phyloP scores from a whole-genome alignment of 2,797 vertebrate genomes.

The Chaenodraco wilsoni region DNA sequence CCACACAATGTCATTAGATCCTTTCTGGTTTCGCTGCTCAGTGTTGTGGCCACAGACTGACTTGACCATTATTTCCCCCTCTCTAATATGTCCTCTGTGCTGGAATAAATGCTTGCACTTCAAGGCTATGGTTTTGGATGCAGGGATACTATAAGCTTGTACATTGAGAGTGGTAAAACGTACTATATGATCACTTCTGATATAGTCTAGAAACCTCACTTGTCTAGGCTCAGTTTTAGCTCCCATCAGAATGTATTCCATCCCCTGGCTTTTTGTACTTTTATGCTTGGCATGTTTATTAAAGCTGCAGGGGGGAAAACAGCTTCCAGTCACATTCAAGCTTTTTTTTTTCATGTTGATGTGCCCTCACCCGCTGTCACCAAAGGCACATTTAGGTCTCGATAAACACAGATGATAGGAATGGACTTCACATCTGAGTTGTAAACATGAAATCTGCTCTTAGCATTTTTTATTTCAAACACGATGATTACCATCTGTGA shows the following conservation, averaged over 20 bases:
- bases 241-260: conserved; percentile 26
- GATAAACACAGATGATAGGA: conserved; percentile 35
- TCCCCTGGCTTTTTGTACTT: conserved; percentile 22
- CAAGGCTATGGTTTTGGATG: conserved; percentile 20
- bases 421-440: conserved; percentile 35
- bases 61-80: conserved; percentile 17
- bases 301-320: conserved; percentile 25
- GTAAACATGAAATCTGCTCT: conserved; percentile 23
- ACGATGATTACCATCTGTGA: conserved; percentile 27
- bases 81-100: conserved; percentile 18
- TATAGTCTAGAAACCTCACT: conserved; percentile 11
- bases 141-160: not conserved
- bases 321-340: not conserved
- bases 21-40: conserved; percentile 22
- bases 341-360: not conserved
- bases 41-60: conserved; percentile 16
- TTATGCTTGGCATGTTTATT: conserved; percentile 26
- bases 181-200: conserved; percentile 34
- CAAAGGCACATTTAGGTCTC: conserved; percentile 34
- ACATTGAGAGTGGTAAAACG: not conserved
- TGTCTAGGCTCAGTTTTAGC: conserved; percentile 28
- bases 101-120: conserved; percentile 28
- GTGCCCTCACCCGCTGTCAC: conserved; percentile 31
- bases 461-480: conserved; percentile 23
- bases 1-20: conserved; percentile 10